Conservation (phyloP, 2,797 vertebrate species). For the Manis pentadactyla region DNA sequence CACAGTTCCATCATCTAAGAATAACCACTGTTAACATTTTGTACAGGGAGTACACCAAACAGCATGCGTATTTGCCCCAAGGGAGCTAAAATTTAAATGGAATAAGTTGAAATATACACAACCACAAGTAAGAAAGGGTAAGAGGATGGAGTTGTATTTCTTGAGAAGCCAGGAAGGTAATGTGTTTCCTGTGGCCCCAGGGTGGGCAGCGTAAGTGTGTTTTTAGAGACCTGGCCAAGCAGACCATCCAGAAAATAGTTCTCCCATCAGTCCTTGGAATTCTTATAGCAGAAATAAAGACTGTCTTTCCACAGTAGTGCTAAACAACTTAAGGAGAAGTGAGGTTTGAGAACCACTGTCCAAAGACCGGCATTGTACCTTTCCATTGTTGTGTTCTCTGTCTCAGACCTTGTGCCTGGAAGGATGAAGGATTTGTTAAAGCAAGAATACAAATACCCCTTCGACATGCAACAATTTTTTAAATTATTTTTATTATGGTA, state of each 20-base stretch:
- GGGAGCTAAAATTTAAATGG: not conserved
- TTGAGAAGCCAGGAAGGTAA: not conserved
- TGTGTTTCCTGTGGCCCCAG: not conserved
- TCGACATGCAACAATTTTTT: not conserved
- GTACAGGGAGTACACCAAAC: not conserved
- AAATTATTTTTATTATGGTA: slow-evolving; percentile 32
- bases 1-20: not conserved
- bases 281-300: not conserved
- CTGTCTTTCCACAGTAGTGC: not conserved
- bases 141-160: not conserved
- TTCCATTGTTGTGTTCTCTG: not conserved
- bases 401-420: not conserved
- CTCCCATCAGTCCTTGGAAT: not conserved
- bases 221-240: not conserved
- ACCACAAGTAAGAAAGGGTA: not conserved
- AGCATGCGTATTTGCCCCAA: not conserved
- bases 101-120: slow-evolving; percentile 15
- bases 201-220: not conserved
- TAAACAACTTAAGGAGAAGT: not conserved
- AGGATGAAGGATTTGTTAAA: not conserved
- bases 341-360: not conserved
- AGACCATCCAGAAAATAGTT: not conserved
- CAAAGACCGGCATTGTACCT: not conserved
- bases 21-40: slow-evolving; percentile 1
- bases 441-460: slow-evolving; percentile 1